Evolutionary conservation across 2,797 vertebrate species (phyloP).

Genomic region (Acestrorhynchus altus): DNA sequence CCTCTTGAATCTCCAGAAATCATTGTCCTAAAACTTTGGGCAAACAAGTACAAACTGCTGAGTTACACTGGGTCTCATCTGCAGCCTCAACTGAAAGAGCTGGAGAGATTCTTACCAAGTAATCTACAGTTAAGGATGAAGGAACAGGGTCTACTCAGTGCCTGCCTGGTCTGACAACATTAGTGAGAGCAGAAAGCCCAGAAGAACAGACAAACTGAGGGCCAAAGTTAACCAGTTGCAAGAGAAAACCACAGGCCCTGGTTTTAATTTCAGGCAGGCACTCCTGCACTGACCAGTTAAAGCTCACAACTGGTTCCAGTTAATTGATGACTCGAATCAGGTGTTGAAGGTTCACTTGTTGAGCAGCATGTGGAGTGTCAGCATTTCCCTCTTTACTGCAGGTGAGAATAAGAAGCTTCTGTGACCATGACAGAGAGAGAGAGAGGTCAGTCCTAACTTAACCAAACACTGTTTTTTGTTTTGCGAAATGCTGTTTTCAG

Average conservation of each 20-base stretch:
- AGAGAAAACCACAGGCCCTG: not conserved
- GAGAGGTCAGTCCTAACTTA: too few species aligned
- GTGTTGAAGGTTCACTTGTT: not conserved
- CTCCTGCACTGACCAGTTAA: not conserved
- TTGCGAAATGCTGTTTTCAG: too few species aligned
- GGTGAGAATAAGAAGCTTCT: too few species aligned
- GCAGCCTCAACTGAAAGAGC: not conserved
- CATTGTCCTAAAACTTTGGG: constrained; percentile 17
- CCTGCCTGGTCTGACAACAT: not conserved
- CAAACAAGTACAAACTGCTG: not conserved
- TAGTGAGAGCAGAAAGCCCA: not conserved
- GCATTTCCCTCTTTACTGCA: too few species aligned
- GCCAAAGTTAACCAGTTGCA: not conserved
- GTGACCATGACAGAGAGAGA: too few species aligned
- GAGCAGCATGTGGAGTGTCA: too few species aligned
- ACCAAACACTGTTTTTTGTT: too few species aligned
- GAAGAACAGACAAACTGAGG: not conserved
- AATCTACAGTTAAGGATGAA: not conserved
- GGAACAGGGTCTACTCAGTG: not conserved
- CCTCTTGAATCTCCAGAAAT: constrained; percentile 36
- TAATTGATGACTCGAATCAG: not conserved
- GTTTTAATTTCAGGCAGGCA: not conserved
- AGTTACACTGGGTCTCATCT: too few species aligned
- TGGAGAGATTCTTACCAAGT: not conserved
- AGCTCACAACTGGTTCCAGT: not conserved